A percentile compares a stretch with the other conserved stretches of the same genome.
phyloP scores from a whole-genome alignment of 2,888 invertebrate species.

The Mesodorylaimus sp. region DNA sequence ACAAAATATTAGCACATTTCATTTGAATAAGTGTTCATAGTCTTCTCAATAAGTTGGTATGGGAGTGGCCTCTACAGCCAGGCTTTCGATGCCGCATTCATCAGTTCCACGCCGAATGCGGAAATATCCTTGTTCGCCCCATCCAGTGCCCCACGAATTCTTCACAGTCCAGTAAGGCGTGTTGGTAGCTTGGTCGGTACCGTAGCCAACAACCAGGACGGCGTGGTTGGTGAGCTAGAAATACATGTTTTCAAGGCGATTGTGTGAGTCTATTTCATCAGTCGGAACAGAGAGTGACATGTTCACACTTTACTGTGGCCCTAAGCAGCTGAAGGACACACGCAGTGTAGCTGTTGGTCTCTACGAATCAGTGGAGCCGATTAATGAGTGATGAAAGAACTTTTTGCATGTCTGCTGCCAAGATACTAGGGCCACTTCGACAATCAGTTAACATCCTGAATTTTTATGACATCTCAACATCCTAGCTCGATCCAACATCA shows the following conservation, averaged over 20 bases:
- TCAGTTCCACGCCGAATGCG: conserved; percentile 24
- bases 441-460: no score
- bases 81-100: conserved; percentile 32
- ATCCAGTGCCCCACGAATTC: conserved; percentile 30
- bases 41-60: conserved; percentile 10
- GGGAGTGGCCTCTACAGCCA: conserved; percentile 26
- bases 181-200: conserved; percentile 27
- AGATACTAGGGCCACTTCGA: no score
- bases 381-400: background rate
- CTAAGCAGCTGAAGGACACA: background rate
- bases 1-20: no score
- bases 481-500: no score
- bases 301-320: background rate
- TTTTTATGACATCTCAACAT: no score
- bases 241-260: no score
- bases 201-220: conserved; percentile 37
- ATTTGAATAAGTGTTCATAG: no score
- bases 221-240: conserved; percentile 37
- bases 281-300: no score
- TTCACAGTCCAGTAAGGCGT: conserved; percentile 33
- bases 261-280: no score
- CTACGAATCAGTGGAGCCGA: background rate
- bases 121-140: conserved; percentile 27
- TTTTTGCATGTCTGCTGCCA: background rate
- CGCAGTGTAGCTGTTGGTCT: background rate